Evolutionary conservation across 2,888 invertebrate genomes (phyloP).

Genomic region (Entomobrya multifasciata): DNA sequence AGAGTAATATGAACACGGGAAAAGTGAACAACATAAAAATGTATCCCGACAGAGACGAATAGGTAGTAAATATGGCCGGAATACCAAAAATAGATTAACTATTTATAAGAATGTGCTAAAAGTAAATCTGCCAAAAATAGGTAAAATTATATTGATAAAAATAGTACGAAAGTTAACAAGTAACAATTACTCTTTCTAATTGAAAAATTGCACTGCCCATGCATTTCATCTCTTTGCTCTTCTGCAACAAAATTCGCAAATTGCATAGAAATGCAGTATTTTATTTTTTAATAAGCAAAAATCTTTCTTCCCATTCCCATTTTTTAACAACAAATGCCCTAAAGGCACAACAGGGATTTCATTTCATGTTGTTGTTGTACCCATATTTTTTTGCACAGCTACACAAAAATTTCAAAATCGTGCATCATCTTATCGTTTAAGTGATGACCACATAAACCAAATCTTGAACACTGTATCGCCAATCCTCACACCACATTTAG

Average conservation of each 20-base stretch:
- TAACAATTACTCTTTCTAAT: not conserved
- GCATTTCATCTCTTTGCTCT: not conserved
- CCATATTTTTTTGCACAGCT: conserved; percentile 3
- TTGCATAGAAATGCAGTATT: not conserved
- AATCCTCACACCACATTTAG: not conserved
- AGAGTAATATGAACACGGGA: too few species aligned
- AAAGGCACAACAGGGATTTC: not conserved
- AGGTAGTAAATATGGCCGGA: too few species aligned
- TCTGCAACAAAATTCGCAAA: not conserved
- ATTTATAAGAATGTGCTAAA: not conserved
- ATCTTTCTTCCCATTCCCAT: conserved; percentile 2
- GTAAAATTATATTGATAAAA: not conserved
- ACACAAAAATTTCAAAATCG: conserved; percentile 40
- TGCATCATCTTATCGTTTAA: not conserved
- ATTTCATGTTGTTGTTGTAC: not conserved
- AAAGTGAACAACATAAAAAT: too few species aligned
- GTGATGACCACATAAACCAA: conserved; percentile 7
- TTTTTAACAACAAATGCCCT: not conserved
- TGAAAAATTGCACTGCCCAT: not conserved
- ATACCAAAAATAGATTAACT: not conserved
- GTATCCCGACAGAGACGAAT: too few species aligned
- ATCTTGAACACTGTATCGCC: not conserved
- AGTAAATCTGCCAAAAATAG: not conserved
- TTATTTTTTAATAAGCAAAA: not conserved
- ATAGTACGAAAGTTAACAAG: not conserved